Percentiles rank a stretch among this genome's conserved stretches.
These are phyloP conservation scores for Buathra laborator DNA, from an alignment of 2,888 invertebrate genomes.

Conservation along the genomic window DNA sequence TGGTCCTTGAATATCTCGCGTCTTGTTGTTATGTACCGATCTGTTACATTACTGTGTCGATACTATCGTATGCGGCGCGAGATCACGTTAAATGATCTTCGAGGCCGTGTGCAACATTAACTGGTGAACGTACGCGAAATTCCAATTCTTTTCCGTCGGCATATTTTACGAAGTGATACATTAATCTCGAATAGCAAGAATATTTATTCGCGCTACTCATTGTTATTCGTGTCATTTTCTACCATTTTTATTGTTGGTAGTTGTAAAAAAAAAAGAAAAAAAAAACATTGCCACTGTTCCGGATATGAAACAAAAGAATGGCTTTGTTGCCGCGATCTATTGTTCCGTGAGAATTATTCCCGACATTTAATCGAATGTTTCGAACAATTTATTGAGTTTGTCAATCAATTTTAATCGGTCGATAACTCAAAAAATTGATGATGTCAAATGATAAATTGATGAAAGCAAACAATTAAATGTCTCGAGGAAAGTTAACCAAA, in stretches of 20 bases:
- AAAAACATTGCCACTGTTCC: no score
- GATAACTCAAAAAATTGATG: neutral
- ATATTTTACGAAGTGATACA: neutral
- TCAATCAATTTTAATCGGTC: neutral
- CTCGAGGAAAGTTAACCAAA: no score
- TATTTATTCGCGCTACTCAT: neutral
- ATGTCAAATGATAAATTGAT: neutral
- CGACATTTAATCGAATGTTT: no score
- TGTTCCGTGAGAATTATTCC: no score
- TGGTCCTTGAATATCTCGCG: slow-evolving; percentile 61
- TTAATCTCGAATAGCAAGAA: neutral
- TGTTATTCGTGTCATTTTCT: neutral
- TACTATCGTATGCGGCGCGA: slow-evolving; percentile 22
- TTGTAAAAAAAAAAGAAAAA: neutral
- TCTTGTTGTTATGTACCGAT: slow-evolving; percentile 39
- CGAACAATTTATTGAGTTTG: neutral
- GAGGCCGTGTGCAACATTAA: slow-evolving; percentile 41
- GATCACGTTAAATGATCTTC: slow-evolving; percentile 54
- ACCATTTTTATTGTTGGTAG: neutral
- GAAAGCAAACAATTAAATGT: no score
- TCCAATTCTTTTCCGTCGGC: slow-evolving; percentile 1
- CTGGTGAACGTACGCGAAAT: slow-evolving; percentile 43
- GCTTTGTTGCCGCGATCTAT: no score
- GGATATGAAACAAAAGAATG: no score
- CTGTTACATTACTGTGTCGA: slow-evolving; percentile 53